Evolutionary conservation across 2,113 vertebrate species (phyloP), one percentile per base, ranked within the genome.

Genomic region (Mormoops blainvillei): DNA sequence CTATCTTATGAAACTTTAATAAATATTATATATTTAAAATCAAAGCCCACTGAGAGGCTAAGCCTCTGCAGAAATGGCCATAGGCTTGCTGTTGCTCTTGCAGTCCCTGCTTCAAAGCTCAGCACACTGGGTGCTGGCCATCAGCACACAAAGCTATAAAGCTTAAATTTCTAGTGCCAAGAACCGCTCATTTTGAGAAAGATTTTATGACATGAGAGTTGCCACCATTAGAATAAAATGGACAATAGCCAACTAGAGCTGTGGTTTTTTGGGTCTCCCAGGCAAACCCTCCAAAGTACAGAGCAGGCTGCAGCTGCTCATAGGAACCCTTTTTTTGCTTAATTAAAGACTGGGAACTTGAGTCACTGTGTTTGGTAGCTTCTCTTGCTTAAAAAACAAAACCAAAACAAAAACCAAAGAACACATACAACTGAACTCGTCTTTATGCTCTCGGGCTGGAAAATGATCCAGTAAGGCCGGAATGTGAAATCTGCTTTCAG

Each of bases 151-250:
- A 33, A 56, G 15, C 0, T 4, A 70, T n/a, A 50, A 77, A 45
- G 36, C 54, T 63, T 63, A 81, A 1, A 2, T 16, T 67, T 54
- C 58, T 70, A 85, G 50, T 68, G 24, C 68, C 77, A 24, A 80
- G 50, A 87, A 26, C 63, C 65, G 67, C 50, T 87, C 38, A 26
- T 16, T 94, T 63, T 43, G 63, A 87, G 80, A 78, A 90, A 70
- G 26, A 36, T 24, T 93, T 91, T 38, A 76, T 82, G 56, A 65
- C 24, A 4, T 26, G 20, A 61, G 38, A 96, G 52, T 77, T 85
- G 76, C 68, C 38, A 43, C 0, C 14, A 89, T 86, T 83, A 95
- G 87, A 74, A 90, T 43, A 90, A 96, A 93, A 90, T 36, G 54
- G 50, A 88, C 91, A 82, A 68, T 10, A 83, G 80, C 50, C 94